A percentile compares a stretch with the other conserved stretches of the same genome.
Conservation (phyloP, 2,797 vertebrate species). For the Acrocephalus scirpaceus region DNA sequence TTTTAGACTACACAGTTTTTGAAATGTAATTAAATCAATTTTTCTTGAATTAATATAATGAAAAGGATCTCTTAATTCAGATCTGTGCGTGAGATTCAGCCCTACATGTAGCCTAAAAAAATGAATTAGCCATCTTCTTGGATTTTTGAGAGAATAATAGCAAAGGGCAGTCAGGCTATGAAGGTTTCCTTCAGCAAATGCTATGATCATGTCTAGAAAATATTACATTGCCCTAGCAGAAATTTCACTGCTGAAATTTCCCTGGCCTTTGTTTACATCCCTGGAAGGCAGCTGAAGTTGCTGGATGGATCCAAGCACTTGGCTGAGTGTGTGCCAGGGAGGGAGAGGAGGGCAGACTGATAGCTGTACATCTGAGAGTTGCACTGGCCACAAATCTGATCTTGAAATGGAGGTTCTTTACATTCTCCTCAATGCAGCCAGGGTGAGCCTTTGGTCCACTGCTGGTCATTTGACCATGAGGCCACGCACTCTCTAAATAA, state of each 20-base stretch:
- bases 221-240: neutral
- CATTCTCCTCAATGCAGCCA: neutral
- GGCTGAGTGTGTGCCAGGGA: neutral
- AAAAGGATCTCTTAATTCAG: neutral
- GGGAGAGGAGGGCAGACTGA: neutral
- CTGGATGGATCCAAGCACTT: neutral
- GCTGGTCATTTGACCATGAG: neutral
- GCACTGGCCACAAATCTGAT: neutral
- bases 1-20: neutral
- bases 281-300: conserved; percentile 20
- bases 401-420: neutral
- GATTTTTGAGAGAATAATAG: neutral
- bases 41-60: neutral
- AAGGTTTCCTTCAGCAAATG: conserved; percentile 11
- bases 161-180: neutral
- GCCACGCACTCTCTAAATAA: neutral
- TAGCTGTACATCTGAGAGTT: neutral
- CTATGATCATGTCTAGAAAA: neutral
- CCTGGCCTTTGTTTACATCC: conserved; percentile 27
- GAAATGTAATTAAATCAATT: neutral
- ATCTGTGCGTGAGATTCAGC: neutral
- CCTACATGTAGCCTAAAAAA: neutral
- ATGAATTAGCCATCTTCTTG: neutral
- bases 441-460: neutral
- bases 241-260: neutral